These are phyloP conservation scores for Riptortus pedestris DNA, from an alignment of 1,140 invertebrate species.

Conservation along the genomic window DNA sequence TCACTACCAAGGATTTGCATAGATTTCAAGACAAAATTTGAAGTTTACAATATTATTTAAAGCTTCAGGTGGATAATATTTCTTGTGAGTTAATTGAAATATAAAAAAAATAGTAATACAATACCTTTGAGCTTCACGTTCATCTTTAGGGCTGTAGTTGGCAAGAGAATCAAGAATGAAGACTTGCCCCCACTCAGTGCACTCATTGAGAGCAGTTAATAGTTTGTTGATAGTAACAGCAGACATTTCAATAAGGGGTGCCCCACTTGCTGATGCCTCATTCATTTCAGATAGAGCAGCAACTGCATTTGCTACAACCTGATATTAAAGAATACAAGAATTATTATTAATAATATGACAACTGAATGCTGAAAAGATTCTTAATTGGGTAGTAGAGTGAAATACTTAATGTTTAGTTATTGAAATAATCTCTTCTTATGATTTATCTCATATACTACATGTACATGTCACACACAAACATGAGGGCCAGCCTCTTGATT, in stretches of 20 bases:
- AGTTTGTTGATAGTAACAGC: slow-evolving; percentile 96
- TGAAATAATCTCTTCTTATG: no score
- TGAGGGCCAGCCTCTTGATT: no score
- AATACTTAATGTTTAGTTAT: no score
- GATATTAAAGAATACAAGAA: slow-evolving; percentile 6
- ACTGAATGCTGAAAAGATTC: no score
- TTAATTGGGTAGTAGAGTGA: no score
- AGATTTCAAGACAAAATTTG: no score
- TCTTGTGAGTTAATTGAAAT: no score
- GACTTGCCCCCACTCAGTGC: slow-evolving; percentile 98
- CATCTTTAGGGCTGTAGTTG: slow-evolving; percentile 94
- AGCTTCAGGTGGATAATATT: no score
- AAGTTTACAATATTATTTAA: no score
- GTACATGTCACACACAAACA: no score
- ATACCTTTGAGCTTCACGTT: slow-evolving; percentile 90
- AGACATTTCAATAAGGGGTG: slow-evolving; percentile 92
- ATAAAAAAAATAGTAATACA: neutral
- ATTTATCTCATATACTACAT: no score
- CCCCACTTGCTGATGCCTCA: slow-evolving; percentile 85
- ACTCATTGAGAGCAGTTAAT: slow-evolving; percentile 95
- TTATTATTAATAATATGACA: slow-evolving; percentile 1
- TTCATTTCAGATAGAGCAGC: slow-evolving; percentile 98
- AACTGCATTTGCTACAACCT: slow-evolving; percentile 97
- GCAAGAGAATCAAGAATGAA: slow-evolving; percentile 97
- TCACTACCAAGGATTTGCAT: no score